phyloP scores from a whole-genome alignment of 2,797 vertebrate genomes.

The Chaenodraco wilsoni region DNA sequence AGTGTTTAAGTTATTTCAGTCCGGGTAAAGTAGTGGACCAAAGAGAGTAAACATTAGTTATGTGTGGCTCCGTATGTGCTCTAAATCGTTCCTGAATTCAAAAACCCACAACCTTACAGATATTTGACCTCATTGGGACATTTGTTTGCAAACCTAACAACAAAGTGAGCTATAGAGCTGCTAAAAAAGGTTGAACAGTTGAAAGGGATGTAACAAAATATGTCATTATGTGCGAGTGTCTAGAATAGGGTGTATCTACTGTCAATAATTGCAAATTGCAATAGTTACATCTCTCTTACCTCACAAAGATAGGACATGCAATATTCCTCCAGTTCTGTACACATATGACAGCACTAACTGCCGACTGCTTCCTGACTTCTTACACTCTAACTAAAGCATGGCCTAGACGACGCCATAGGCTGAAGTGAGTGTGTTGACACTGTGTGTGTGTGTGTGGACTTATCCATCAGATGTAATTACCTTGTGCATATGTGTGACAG shows the following conservation, averaged over 20 bases:
- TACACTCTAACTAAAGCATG: background rate
- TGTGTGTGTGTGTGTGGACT: constrained; percentile 1
- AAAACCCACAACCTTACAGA: too few species aligned
- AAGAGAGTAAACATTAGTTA: background rate
- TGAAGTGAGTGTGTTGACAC: constrained; percentile 5
- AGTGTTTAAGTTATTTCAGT: too few species aligned
- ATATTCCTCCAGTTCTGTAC: background rate
- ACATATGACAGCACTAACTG: background rate
- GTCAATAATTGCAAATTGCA: background rate
- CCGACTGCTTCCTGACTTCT: background rate
- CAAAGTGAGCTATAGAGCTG: too few species aligned
- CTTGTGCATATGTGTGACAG: background rate
- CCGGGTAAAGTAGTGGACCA: background rate
- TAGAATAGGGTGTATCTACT: background rate
- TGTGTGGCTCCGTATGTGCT: too few species aligned
- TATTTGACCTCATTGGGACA: too few species aligned
- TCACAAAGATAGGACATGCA: background rate
- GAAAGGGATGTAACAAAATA: background rate
- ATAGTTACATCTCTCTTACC: background rate
- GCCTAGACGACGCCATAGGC: background rate
- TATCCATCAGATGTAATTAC: constrained; percentile 42
- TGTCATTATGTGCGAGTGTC: background rate
- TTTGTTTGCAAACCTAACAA: too few species aligned
- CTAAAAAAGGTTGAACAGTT: background rate
- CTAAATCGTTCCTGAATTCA: too few species aligned